Conservation (phyloP, 2,888 invertebrate genomes). For the Tridacna gigas region DNA sequence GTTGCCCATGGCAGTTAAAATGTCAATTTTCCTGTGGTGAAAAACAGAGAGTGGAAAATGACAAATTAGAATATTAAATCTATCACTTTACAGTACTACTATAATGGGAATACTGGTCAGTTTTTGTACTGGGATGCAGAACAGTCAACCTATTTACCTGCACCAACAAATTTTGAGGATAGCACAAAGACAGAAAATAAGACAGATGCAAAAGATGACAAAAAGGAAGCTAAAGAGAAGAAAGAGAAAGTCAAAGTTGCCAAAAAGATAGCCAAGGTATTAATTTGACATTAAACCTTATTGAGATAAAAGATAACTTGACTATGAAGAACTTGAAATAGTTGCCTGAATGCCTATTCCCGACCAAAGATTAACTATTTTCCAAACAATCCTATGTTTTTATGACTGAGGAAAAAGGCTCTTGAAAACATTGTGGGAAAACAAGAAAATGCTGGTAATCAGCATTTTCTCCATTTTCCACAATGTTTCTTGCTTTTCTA, state of each 20-base stretch:
- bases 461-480: no score
- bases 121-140: conserved; percentile 97
- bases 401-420: no score
- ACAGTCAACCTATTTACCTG: conserved; percentile 83
- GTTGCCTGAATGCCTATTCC: no score
- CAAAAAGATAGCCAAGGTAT: conserved; percentile 96
- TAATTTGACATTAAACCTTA: neutral
- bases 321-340: neutral
- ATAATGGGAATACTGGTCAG: conserved; percentile 94
- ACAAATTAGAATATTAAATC: no score
- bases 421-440: no score
- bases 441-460: no score
- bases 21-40: no score
- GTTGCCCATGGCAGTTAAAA: no score
- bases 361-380: no score
- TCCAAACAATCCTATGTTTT: no score
- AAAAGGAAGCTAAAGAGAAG: conserved; percentile 69
- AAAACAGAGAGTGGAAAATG: no score
- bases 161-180: conserved; percentile 61
- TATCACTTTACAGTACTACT: conserved; percentile 90
- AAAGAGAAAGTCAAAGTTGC: conserved; percentile 98
- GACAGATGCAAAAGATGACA: conserved; percentile 55
- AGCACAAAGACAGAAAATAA: conserved; percentile 40
- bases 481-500: no score
- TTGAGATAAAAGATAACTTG: neutral